phyloP scores from a whole-genome alignment of 2,113 vertebrate species.

The Diadophis punctatus region DNA sequence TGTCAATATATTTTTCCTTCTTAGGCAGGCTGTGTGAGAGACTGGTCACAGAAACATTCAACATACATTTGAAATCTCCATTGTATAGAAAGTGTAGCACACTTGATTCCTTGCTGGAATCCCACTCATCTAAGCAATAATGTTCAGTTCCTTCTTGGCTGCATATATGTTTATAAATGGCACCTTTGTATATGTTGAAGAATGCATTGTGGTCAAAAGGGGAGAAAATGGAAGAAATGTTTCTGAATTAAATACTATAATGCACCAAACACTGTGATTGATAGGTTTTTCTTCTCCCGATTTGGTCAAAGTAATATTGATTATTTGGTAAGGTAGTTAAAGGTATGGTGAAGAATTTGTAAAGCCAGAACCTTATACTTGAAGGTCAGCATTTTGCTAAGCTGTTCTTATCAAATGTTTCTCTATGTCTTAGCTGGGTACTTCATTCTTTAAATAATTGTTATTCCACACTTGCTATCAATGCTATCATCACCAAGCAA shows the following conservation, averaged over 20 bases:
- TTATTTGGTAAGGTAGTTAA: background rate
- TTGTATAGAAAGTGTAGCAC: background rate
- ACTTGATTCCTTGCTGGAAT: background rate
- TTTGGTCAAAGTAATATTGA: background rate
- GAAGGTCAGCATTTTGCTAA: background rate
- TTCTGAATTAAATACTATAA: constrained; percentile 22
- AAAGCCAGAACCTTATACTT: background rate
- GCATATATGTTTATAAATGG: background rate
- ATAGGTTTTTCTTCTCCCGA: background rate
- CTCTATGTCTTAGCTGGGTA: background rate
- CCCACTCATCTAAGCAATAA: constrained; percentile 28
- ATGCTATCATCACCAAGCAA: background rate
- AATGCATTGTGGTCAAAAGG: constrained; percentile 11
- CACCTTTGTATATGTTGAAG: background rate
- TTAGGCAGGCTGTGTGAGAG: background rate
- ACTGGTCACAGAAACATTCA: background rate
- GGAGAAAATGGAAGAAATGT: background rate
- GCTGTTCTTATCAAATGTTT: background rate
- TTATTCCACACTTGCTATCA: background rate
- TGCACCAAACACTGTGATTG: background rate
- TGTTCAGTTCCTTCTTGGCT: background rate
- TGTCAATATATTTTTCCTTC: background rate
- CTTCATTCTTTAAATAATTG: background rate
- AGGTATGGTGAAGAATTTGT: background rate
- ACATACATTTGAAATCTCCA: background rate